These are phyloP conservation scores for Nomada fucata DNA, from an alignment of 2,888 invertebrate species.

Conservation along the genomic window DNA sequence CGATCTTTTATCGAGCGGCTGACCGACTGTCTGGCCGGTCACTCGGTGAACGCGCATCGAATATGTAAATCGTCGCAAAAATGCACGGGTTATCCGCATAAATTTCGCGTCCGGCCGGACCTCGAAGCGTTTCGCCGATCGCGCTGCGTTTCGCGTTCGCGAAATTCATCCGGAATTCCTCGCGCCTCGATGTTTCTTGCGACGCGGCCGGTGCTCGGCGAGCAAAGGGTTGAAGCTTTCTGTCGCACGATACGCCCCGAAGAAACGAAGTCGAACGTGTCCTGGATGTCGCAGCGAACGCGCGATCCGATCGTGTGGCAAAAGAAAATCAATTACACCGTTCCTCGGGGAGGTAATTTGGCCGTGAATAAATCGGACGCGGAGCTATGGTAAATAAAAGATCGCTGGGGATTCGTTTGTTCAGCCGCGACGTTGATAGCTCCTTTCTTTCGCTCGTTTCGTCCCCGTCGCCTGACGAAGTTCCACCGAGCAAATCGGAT, in stretches of 20 bases:
- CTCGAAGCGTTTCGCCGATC: conserved; percentile 57
- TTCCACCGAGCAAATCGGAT: conserved; percentile 24
- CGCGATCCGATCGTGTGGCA: neutral
- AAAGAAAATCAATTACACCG: neutral
- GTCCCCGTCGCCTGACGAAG: conserved; percentile 15
- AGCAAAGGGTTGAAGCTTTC: conserved; percentile 27
- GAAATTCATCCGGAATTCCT: conserved; percentile 59
- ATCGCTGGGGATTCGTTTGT: conserved; percentile 3
- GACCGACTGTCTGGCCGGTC: conserved; percentile 10
- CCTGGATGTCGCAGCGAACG: neutral
- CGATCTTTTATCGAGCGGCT: conserved; percentile 59
- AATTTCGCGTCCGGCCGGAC: conserved; percentile 43
- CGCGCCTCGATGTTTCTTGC: conserved; percentile 39
- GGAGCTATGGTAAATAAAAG: neutral
- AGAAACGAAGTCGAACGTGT: conserved; percentile 29
- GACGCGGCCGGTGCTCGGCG: conserved; percentile 10
- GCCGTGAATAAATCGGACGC: too few species aligned
- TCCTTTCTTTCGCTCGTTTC: conserved; percentile 17
- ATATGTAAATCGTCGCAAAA: conserved; percentile 61
- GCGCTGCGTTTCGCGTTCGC: conserved; percentile 43
- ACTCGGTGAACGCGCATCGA: conserved; percentile 56
- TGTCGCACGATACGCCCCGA: conserved; percentile 31
- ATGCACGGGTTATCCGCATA: conserved; percentile 54
- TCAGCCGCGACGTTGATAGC: conserved; percentile 3
- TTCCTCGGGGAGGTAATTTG: conserved; percentile 3